A percentile compares a stretch with the other conserved stretches of the same genome.
These are phyloP conservation scores for Myotis davidii DNA, from an alignment of 2,113 vertebrate species.

Conservation along the genomic window DNA sequence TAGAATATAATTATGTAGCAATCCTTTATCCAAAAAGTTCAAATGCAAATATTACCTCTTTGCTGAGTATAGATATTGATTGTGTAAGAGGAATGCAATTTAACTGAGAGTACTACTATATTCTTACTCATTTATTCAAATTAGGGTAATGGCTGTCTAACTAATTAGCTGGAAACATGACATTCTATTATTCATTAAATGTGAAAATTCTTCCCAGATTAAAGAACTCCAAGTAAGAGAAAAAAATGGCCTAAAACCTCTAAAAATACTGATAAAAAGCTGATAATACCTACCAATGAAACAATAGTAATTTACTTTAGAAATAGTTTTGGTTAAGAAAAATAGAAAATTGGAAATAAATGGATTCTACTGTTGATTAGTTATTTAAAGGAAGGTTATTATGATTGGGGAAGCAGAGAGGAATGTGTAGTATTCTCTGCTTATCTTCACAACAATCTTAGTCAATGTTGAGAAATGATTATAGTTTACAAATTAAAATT, in stretches of 20 bases:
- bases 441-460: neutral
- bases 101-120: constrained; percentile 70
- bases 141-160: constrained; percentile 82
- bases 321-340: constrained; percentile 58
- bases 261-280: constrained; percentile 69
- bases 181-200: constrained; percentile 79
- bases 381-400: constrained; percentile 49
- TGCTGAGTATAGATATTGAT: constrained; percentile 64
- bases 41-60: constrained; percentile 85
- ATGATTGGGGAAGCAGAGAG: constrained; percentile 27
- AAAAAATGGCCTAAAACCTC: constrained; percentile 45
- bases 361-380: constrained; percentile 53
- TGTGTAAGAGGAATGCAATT: constrained; percentile 76
- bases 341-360: constrained; percentile 55
- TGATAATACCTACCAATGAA: neutral
- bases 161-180: constrained; percentile 79
- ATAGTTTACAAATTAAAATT: constrained; percentile 55
- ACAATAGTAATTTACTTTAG: constrained; percentile 66
- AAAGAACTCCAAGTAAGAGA: constrained; percentile 59
- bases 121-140: constrained; percentile 81
- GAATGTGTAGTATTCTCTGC: constrained; percentile 19
- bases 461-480: neutral
- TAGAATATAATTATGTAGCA: constrained; percentile 80
- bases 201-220: constrained; percentile 69
- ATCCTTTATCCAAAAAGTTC: constrained; percentile 81